Conservation (phyloP, 2,113 vertebrate species). For the Drymodes brunneopygia region DNA sequence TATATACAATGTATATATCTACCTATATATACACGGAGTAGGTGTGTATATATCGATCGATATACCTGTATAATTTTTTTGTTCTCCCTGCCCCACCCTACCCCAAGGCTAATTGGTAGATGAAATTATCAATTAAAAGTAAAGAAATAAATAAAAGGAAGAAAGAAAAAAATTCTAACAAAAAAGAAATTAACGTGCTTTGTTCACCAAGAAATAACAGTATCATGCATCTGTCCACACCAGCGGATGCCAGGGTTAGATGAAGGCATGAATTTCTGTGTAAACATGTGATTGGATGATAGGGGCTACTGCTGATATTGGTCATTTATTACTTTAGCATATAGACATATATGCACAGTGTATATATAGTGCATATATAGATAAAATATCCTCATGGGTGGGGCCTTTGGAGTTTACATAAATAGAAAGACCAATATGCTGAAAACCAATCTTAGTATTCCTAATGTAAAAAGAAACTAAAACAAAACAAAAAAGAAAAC, state of each 20-base stretch:
- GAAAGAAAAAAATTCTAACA: slow-evolving; percentile 57
- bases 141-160: slow-evolving; percentile 55
- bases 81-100: slow-evolving; percentile 58
- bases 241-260: slow-evolving; percentile 79
- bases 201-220: slow-evolving; percentile 64
- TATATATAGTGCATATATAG: slow-evolving; percentile 21
- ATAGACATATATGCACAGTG: slow-evolving; percentile 16
- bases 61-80: slow-evolving; percentile 78
- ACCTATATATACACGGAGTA: slow-evolving; percentile 60
- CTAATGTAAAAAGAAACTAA: neutral
- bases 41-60: slow-evolving; percentile 70
- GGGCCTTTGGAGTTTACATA: slow-evolving; percentile 3
- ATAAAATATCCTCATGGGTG: slow-evolving; percentile 9
- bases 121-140: slow-evolving; percentile 72
- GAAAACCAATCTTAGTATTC: slow-evolving; percentile 22
- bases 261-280: slow-evolving; percentile 95
- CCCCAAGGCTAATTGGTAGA: slow-evolving; percentile 77
- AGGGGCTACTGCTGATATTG: slow-evolving; percentile 79
- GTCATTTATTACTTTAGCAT: slow-evolving; percentile 58
- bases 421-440: slow-evolving; percentile 1
- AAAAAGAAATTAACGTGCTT: slow-evolving; percentile 72
- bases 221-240: slow-evolving; percentile 80
- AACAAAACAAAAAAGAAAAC: neutral
- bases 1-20: slow-evolving; percentile 74
- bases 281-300: slow-evolving; percentile 86